Conservation (phyloP, 2,797 vertebrate species). For the Parauchenoglanis punctatus region DNA sequence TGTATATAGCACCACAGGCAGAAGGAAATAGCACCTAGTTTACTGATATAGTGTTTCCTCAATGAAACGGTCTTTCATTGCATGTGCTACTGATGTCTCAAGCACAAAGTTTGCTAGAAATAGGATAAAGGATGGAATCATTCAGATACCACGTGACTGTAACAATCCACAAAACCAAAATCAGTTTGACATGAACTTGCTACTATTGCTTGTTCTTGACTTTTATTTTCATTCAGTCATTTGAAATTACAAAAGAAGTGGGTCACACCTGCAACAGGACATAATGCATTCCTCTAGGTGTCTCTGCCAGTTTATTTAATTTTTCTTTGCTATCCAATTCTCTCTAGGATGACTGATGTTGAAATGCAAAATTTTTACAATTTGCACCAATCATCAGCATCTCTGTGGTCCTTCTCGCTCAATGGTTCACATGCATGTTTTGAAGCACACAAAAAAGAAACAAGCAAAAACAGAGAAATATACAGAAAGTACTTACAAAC, state of each 20-base stretch:
- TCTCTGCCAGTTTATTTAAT: slow-evolving; percentile 23
- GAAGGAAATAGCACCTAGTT: slow-evolving; percentile 89
- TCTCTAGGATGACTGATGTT: slow-evolving; percentile 59
- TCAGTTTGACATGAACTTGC: slow-evolving; percentile 42
- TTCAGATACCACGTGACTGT: slow-evolving; percentile 1
- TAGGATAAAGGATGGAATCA: slow-evolving; percentile 52
- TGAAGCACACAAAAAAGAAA: slow-evolving; percentile 80
- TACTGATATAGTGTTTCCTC: slow-evolving; percentile 66
- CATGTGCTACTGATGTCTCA: slow-evolving; percentile 65
- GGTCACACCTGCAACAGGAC: slow-evolving; percentile 70
- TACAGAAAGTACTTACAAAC: slow-evolving; percentile 97
- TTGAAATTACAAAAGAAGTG: slow-evolving; percentile 72
- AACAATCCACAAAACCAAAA: slow-evolving; percentile 58
- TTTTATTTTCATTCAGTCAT: slow-evolving; percentile 74
- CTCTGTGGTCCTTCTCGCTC: slow-evolving; percentile 68
- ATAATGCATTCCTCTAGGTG: slow-evolving; percentile 51
- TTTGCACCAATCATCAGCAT: slow-evolving; percentile 60
- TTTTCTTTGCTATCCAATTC: slow-evolving; percentile 30
- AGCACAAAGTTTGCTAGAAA: slow-evolving; percentile 55
- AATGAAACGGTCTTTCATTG: slow-evolving; percentile 73
- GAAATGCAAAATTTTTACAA: slow-evolving; percentile 33
- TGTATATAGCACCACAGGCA: slow-evolving; percentile 90
- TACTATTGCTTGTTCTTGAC: neutral
- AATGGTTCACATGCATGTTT: slow-evolving; percentile 82
- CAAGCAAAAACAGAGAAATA: slow-evolving; percentile 83